Base-by-base conservation (phyloP, 2,797 vertebrate genomes). In the Meda fulgida region DNA sequence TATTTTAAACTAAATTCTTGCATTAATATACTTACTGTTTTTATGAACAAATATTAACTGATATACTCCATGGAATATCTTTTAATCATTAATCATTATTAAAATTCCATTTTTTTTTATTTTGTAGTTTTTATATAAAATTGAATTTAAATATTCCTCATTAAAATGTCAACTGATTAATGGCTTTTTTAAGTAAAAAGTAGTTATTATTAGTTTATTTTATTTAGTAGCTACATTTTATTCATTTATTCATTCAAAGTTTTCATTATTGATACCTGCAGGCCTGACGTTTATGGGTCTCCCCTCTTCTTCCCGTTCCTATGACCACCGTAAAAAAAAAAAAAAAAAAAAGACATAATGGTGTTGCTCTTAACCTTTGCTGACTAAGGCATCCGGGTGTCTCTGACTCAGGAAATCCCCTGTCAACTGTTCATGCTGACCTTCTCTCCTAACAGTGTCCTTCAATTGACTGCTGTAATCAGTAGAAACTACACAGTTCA, bases 381-480 rank as follows among this genome's bases (percentile, higher is more conserved):
- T 84, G 66, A 79, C 76, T 67, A 53, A 84, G 40, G 55, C 29
- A 14, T 78, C 48, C 11, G 13, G 21, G 53, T 8, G 4, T 71
- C 51, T 84, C 38, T 78, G 71, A 78, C 75, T 80, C 46, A 13
- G 63, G 75, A 84, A 78, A 84, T 70, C 51, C 55, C 78, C 70
- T 21, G 31, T 73, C 38, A 51, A 80, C 55, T 53, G 72, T 85
- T 76, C 9, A 13, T 34, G 70, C 51, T 36, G 78, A 85, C 58
- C 79, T 81, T 85, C 79, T 81, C 36, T 14, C 26, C 72, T 72
- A 23, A 40, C 46, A 8, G 48, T 55, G 82, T 53, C 63, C 38
- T 79, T 70, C 29, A 26, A 46, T 26, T 65, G 83, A 63, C 83
- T 31, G 4, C 29, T 63, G 16, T 65, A 72, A 72, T 72, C 40